These are phyloP conservation scores for Pycnonotus jocosus DNA, from an alignment of 2,113 vertebrate species.

Conservation along the genomic window DNA sequence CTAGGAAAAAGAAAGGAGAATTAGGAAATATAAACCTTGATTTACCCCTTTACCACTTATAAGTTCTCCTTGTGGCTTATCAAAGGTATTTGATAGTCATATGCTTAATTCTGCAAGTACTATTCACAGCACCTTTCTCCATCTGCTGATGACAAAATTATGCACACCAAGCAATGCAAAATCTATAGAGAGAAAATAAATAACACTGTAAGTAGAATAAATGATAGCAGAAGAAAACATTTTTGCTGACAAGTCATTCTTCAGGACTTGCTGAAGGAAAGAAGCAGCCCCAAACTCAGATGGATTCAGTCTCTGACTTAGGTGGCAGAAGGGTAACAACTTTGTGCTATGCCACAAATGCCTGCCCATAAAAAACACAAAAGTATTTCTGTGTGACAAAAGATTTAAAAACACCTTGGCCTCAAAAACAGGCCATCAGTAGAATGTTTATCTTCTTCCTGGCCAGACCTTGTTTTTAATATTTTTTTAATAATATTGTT, in stretches of 20 bases:
- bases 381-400: background rate
- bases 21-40: background rate
- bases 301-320: background rate
- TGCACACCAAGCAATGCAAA: background rate
- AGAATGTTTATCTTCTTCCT: background rate
- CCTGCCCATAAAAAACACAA: background rate
- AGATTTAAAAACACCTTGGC: background rate
- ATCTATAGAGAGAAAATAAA: background rate
- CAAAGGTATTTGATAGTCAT: background rate
- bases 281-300: background rate
- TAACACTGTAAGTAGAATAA: background rate
- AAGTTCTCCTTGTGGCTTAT: background rate
- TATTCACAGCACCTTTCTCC: background rate
- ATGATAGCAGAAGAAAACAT: background rate
- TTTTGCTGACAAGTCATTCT: background rate
- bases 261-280: background rate
- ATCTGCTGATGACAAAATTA: background rate
- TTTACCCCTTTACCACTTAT: background rate
- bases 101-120: background rate
- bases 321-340: background rate
- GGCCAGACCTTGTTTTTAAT: background rate
- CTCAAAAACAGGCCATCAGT: background rate
- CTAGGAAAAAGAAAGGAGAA: background rate
- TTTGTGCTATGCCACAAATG: background rate
- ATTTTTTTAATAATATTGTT: background rate